Conservation (phyloP, 2,113 vertebrate genomes). For the Melospiza georgiana region DNA sequence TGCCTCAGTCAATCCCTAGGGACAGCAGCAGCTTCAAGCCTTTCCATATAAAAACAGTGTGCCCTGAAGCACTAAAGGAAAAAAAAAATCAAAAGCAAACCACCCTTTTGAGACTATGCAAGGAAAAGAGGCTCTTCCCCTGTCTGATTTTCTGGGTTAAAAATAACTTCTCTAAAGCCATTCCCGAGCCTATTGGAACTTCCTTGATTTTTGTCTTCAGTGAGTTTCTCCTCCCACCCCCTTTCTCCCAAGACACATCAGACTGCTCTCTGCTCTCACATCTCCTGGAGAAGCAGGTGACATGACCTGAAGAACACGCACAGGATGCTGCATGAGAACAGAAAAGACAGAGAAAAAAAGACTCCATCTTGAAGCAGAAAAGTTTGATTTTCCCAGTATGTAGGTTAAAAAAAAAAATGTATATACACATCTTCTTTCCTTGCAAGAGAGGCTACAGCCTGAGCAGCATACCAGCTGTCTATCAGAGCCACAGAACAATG, state of each 20-base stretch:
- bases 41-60: not conserved
- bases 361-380: not conserved
- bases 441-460: not conserved
- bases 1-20: not conserved
- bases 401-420: not conserved
- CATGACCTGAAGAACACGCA: not conserved
- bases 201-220: not conserved
- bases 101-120: not conserved
- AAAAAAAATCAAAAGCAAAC: not conserved
- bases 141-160: not conserved
- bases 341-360: not conserved
- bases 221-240: not conserved
- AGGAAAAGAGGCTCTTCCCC: not conserved
- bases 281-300: not conserved
- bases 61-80: not conserved
- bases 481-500: not conserved
- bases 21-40: not conserved
- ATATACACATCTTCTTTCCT: not conserved
- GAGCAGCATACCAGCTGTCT: not conserved
- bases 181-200: not conserved
- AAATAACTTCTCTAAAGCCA: not conserved
- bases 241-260: not conserved
- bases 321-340: not conserved
- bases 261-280: not conserved
- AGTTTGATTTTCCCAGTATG: not conserved